phyloP scores from a whole-genome alignment of 2,113 vertebrate species.

The Elaphurus davidianus region DNA sequence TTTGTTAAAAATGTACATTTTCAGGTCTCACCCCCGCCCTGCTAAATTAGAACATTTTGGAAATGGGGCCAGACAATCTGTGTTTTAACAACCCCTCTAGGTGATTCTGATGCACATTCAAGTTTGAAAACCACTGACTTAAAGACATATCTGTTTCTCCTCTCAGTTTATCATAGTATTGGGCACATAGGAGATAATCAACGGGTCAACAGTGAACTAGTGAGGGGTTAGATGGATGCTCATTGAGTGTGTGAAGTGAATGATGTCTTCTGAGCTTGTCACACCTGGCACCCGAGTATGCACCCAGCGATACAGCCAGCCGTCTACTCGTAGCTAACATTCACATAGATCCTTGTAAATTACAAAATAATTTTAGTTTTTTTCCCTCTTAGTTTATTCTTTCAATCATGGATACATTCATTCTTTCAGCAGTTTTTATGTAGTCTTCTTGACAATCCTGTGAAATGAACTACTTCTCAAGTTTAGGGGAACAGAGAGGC shows the following conservation, averaged over 20 bases:
- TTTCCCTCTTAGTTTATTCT: neutral
- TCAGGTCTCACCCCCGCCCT: neutral
- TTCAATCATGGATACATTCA: neutral
- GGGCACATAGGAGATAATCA: neutral
- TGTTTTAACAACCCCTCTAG: neutral
- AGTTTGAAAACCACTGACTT: neutral
- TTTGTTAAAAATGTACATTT: neutral
- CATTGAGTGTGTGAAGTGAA: neutral
- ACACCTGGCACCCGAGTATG: neutral
- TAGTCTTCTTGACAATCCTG: neutral
- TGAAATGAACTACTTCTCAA: neutral
- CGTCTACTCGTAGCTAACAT: neutral
- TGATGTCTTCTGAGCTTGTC: neutral
- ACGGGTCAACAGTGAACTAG: neutral
- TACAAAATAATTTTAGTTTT: neutral
- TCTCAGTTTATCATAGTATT: neutral
- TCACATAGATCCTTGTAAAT: neutral
- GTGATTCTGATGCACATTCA: neutral
- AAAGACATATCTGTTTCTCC: neutral
- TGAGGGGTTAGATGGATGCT: neutral
- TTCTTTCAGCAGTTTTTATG: neutral
- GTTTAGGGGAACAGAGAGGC: neutral
- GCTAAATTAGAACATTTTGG: neutral
- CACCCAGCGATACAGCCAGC: neutral
- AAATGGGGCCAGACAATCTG: neutral